Evolutionary conservation across 1,140 invertebrate genomes (phyloP), one percentile per base, ranked within the genome.

Genomic region (Temnothorax longispinosus): DNA sequence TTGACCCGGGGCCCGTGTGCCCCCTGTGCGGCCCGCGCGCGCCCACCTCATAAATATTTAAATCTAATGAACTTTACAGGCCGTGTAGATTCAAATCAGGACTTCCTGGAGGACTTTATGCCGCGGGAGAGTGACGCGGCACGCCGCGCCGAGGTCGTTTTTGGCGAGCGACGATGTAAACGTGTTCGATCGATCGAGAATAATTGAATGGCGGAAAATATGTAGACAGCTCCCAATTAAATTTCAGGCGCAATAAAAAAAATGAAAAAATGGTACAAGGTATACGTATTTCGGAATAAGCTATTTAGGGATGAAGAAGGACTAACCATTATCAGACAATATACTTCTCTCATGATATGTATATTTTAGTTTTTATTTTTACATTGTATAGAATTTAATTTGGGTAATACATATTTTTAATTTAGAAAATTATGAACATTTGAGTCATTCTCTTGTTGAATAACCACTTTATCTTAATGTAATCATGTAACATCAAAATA

Each of bases 21-120:
- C 64, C 10, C 85, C 81, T 65, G 50, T 50, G 77, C 62, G 77
- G 62, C 62, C 13, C 74, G 7, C 38, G 10, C 41, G 69, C 85
- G 76, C 82, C 65, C 69, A 84, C 21, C 90, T 93, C 91, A 93
- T 93, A 92, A 93, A 93, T 93, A 93, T 93, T 93, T 92, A 93
- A 93, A 93, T 92, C 91, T 92, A 92, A 93, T 90, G 92, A 93
- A 93, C 91, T 92, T 92, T 91, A 87, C 89, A 90, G 90, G 62
- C 88, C 72, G 91, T 91, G 89, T 91, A 90, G 90, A 93, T 92
- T 92, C 87, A 91, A 91, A 91, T 91, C 90, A 85, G 58, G 87
- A 75, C 71, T 87, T 89, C 58, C 67, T 89, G 32, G 47, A 82
- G 72, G 67, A 65, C 60, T 47, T 82, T 76, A 75, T 76, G 67